Percentiles rank a stretch among this genome's conserved stretches.
phyloP scores from a whole-genome alignment of 2,113 vertebrate species.

The Entomyzon cyanotis region DNA sequence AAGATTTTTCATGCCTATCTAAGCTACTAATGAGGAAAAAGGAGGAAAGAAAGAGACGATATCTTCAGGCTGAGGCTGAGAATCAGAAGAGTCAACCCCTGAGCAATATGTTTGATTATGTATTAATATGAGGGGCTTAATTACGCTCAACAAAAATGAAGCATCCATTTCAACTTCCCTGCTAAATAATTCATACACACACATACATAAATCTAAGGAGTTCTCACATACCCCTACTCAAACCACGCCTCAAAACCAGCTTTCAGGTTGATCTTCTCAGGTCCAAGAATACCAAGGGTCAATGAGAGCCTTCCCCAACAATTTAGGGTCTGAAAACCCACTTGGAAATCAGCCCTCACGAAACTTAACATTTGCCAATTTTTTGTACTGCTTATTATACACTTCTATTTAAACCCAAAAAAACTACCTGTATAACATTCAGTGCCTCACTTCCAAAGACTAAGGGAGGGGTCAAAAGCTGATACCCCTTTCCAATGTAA shows the following conservation, averaged over 20 bases:
- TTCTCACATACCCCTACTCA: not conserved
- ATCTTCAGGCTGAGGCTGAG: constrained; percentile 37
- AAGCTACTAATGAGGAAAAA: constrained; percentile 57
- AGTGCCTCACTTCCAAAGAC: not conserved
- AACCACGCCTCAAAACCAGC: not conserved
- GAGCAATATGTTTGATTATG: constrained; percentile 62
- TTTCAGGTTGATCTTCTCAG: not conserved
- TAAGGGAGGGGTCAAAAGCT: not conserved
- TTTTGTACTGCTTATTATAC: not conserved
- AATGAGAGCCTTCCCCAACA: not conserved
- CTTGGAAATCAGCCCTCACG: not conserved
- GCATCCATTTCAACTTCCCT: constrained; percentile 21
- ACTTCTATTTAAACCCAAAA: not conserved
- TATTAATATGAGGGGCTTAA: constrained; percentile 55
- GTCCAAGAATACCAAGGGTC: not conserved
- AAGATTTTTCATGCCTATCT: constrained; percentile 63
- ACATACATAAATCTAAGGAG: not conserved
- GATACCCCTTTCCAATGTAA: not conserved
- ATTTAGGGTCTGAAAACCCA: not conserved
- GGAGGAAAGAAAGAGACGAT: constrained; percentile 25
- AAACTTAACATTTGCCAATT: not conserved
- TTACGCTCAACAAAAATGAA: constrained; percentile 51
- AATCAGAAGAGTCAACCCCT: constrained; percentile 45
- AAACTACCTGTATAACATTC: not conserved
- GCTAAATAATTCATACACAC: constrained; percentile 18